phyloP scores from a whole-genome alignment of 2,797 vertebrate species.

The Crax fasciolata region DNA sequence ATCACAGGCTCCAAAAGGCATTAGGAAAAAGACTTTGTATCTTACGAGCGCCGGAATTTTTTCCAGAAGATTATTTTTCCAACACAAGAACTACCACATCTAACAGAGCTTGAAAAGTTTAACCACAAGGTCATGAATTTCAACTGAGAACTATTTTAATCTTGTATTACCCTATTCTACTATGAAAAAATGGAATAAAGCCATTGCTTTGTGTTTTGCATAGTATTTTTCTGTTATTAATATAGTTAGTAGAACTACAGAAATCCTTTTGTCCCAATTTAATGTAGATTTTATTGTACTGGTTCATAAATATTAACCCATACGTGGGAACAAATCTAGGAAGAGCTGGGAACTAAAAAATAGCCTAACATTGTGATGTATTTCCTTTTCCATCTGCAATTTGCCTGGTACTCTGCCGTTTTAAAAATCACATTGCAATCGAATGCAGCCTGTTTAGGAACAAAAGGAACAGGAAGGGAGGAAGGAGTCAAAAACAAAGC shows the following conservation, averaged over 20 bases:
- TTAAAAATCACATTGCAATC: background rate
- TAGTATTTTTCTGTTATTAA: constrained; percentile 52
- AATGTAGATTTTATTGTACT: constrained; percentile 22
- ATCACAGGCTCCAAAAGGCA: constrained; percentile 1
- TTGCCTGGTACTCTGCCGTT: background rate
- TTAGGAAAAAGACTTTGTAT: constrained; percentile 18
- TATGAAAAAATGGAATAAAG: constrained; percentile 21
- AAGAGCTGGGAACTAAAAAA: background rate
- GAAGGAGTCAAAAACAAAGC: background rate
- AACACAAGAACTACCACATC: constrained; percentile 52
- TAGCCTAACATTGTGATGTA: background rate
- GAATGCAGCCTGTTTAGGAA: background rate
- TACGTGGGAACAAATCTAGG: background rate
- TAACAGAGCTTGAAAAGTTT: constrained; percentile 34
- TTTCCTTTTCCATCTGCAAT: background rate
- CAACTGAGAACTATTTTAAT: constrained; percentile 39
- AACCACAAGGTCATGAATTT: constrained; percentile 23
- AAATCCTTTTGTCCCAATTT: constrained; percentile 42
- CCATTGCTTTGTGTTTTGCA: constrained; percentile 26
- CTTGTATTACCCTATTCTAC: constrained; percentile 23
- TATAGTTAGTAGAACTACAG: background rate
- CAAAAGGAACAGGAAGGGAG: background rate
- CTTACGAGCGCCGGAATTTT: background rate
- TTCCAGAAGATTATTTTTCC: constrained; percentile 35
- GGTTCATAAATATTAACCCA: constrained; percentile 28